Conservation (phyloP, 37 sponge, comb jelly and placozoan species). For the Agelas oroides region DNA sequence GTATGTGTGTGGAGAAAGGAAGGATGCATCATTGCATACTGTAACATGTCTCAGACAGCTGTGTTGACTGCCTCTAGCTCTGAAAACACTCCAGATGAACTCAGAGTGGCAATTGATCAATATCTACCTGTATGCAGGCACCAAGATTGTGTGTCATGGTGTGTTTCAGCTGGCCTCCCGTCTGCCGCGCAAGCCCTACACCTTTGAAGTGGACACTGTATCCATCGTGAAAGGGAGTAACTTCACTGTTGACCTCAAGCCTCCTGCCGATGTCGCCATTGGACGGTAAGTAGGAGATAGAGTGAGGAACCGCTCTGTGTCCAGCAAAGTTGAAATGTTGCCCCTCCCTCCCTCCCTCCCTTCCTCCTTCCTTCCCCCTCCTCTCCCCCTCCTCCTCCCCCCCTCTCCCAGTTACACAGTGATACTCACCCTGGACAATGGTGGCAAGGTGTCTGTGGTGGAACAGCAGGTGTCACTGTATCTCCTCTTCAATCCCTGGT, state of each 20-base stretch:
- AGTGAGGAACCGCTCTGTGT: too few species aligned
- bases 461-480: slow-evolving; percentile 16
- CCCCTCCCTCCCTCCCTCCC: too few species aligned
- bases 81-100: background rate
- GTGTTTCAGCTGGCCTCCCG: background rate
- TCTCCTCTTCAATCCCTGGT: slow-evolving; percentile 85
- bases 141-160: background rate
- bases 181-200: background rate
- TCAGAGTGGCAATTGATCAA: background rate
- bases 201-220: slow-evolving; percentile 24
- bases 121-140: background rate
- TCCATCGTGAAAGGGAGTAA: slow-evolving; percentile 4
- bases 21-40: too few species aligned
- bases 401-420: slow-evolving; percentile 40
- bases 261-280: slow-evolving; percentile 45
- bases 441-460: slow-evolving; percentile 43
- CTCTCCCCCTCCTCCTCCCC: too few species aligned
- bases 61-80: too few species aligned
- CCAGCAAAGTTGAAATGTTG: too few species aligned
- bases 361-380: too few species aligned
- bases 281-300: slow-evolving; percentile 23
- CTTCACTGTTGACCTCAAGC: slow-evolving; percentile 36
- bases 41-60: too few species aligned
- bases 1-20: too few species aligned
- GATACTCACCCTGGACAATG: slow-evolving; percentile 34